Conservation (phyloP, 2,888 invertebrate genomes). For the Sclerodermus sp. region DNA sequence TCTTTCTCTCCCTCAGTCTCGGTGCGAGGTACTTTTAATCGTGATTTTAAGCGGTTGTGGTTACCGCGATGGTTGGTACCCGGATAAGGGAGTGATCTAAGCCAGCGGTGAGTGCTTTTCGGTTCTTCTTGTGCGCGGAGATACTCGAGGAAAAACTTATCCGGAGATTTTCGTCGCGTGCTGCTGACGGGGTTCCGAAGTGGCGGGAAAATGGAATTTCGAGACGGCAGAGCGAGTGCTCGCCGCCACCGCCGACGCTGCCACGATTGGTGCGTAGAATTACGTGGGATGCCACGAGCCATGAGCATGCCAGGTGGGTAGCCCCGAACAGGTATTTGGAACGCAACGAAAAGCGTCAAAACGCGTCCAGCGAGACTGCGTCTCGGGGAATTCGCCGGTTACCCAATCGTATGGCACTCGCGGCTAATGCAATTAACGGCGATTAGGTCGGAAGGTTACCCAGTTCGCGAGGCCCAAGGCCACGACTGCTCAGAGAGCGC, state of each 20-base stretch:
- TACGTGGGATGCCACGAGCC: constrained; percentile 34
- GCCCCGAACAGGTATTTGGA: constrained; percentile 33
- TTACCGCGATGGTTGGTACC: too few species aligned
- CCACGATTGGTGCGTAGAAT: constrained; percentile 21
- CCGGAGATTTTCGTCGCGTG: too few species aligned
- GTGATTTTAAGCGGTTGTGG: too few species aligned
- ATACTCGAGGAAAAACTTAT: too few species aligned
- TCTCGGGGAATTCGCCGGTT: constrained; percentile 17
- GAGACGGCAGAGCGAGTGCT: not conserved
- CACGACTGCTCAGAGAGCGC: constrained; percentile 3
- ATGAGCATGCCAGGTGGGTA: constrained; percentile 37
- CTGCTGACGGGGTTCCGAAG: too few species aligned
- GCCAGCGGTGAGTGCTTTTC: too few species aligned
- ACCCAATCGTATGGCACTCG: constrained; percentile 12
- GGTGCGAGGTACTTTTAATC: too few species aligned
- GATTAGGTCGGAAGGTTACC: constrained; percentile 38
- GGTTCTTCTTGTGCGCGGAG: too few species aligned
- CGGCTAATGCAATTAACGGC: constrained; percentile 32
- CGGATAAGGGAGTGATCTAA: too few species aligned
- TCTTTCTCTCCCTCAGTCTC: too few species aligned
- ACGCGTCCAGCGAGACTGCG: not conserved
- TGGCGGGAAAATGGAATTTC: too few species aligned
- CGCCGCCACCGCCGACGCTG: not conserved
- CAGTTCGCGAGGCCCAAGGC: constrained; percentile 27
- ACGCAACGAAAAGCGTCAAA: constrained; percentile 16